Percentiles rank a stretch among this genome's conserved stretches.
phyloP scores from a whole-genome alignment of 1,140 invertebrate genomes.

The Sycophila sp. region DNA sequence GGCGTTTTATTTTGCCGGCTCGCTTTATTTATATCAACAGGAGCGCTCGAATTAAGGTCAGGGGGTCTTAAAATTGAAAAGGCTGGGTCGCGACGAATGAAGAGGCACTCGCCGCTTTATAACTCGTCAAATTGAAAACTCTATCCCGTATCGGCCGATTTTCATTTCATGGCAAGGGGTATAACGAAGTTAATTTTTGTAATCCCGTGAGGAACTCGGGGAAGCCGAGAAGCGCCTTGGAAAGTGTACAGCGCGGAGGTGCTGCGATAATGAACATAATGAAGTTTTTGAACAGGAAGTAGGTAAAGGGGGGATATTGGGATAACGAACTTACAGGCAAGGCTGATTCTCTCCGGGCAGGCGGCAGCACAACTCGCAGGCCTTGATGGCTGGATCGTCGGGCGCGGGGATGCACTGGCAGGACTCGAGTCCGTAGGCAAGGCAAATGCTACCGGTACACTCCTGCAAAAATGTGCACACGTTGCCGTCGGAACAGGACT shows the following conservation, averaged over 20 bases:
- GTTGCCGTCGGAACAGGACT: no score
- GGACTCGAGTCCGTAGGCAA: constrained; percentile 93
- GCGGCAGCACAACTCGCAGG: constrained; percentile 91
- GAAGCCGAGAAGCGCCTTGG: not conserved
- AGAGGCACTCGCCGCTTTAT: no score
- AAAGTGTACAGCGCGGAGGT: not conserved
- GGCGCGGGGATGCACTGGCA: constrained; percentile 89
- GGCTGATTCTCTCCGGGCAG: constrained; percentile 83
- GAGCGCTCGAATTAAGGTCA: no score
- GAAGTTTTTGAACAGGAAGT: not conserved
- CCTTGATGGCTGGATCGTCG: constrained; percentile 82
- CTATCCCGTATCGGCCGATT: no score
- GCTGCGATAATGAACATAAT: constrained; percentile 13
- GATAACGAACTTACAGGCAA: constrained; percentile 67
- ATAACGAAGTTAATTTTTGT: not conserved
- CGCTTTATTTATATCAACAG: no score
- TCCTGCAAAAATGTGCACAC: constrained; percentile 69
- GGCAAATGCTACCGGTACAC: constrained; percentile 92
- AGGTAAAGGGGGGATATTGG: not conserved
- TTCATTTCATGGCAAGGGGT: no score
- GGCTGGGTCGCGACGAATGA: no score
- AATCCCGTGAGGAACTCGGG: not conserved
- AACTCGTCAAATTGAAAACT: no score
- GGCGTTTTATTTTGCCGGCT: no score
- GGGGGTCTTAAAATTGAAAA: no score